Evolutionary conservation across 2,888 invertebrate genomes (phyloP).

Genomic region (Habrosyne pyritoides): DNA sequence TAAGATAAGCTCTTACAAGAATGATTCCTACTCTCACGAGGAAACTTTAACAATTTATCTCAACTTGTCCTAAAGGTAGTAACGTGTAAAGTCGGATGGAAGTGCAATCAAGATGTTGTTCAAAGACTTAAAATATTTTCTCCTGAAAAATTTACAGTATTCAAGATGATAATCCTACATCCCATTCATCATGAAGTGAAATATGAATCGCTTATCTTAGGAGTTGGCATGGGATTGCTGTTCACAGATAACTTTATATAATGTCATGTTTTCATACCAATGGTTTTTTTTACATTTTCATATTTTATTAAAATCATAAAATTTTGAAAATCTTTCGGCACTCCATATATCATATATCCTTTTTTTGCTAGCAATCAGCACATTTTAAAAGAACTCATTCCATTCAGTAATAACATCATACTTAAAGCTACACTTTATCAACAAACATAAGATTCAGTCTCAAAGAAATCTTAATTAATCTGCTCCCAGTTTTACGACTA

Average conservation of each 20-base stretch:
- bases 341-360: not conserved
- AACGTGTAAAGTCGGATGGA: not conserved
- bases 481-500: slow-evolving; percentile 33
- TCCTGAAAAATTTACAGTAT: not conserved
- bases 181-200: not conserved
- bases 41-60: slow-evolving; percentile 4
- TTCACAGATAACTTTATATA: not conserved
- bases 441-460: slow-evolving; percentile 20
- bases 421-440: slow-evolving; percentile 17
- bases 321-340: not conserved
- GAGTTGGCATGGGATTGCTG: not conserved
- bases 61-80: slow-evolving; percentile 6
- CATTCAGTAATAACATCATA: not conserved
- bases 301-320: too few species aligned
- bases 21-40: not conserved
- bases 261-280: not conserved
- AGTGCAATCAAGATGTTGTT: not conserved
- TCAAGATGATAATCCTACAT: not conserved
- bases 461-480: slow-evolving; percentile 39
- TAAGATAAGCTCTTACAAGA: not conserved
- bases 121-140: not conserved
- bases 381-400: not conserved
- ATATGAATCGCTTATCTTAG: not conserved
- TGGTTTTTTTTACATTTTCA: too few species aligned
- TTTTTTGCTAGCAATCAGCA: not conserved